Evolutionary conservation across 1,140 invertebrate species (phyloP).

Genomic region (Brevipalpus yothersi): DNA sequence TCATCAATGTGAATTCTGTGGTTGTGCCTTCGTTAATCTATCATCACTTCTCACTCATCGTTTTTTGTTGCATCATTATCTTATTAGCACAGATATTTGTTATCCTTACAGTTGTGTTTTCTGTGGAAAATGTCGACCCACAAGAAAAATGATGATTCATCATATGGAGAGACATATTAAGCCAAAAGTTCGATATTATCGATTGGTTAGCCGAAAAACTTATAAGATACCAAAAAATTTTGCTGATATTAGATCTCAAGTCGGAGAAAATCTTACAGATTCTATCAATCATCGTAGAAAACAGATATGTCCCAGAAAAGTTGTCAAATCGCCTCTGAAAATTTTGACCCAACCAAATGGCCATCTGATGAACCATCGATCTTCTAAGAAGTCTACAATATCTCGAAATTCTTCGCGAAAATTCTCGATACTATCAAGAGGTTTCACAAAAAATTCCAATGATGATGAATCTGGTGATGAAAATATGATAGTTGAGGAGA

Average conservation of each 20-base stretch:
- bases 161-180: constrained; percentile 18
- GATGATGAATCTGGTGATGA: too few relatives aligned
- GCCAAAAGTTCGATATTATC: background rate
- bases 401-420: too few relatives aligned
- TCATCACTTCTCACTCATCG: constrained; percentile 24
- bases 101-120: constrained; percentile 21
- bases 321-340: background rate
- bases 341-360: too few relatives aligned
- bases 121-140: constrained; percentile 20
- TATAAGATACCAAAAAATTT: background rate
- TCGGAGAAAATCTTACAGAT: background rate
- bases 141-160: constrained; percentile 22
- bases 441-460: too few relatives aligned
- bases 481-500: too few relatives aligned
- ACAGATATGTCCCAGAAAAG: background rate
- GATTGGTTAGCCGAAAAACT: background rate
- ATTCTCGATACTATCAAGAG: too few relatives aligned
- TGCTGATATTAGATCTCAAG: background rate
- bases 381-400: too few relatives aligned
- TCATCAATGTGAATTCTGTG: constrained; percentile 21
- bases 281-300: background rate
- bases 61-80: constrained; percentile 19
- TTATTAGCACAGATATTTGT: constrained; percentile 8
- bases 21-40: constrained; percentile 26
- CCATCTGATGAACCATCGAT: too few relatives aligned